Conservation (phyloP, 2,888 invertebrate species). For the Perizoma flavofasciatum region DNA sequence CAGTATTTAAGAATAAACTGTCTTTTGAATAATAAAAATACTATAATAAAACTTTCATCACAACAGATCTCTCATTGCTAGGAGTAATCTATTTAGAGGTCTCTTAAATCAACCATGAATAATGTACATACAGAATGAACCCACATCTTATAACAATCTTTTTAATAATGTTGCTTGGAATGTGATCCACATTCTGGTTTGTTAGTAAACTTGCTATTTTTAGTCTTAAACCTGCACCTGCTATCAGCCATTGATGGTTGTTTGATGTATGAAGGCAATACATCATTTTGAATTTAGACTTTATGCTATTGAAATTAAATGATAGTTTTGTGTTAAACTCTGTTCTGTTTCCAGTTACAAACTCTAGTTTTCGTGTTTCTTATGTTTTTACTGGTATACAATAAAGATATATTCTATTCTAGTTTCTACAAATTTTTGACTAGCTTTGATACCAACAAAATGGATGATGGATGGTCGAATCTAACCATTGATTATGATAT, state of each 20-base stretch:
- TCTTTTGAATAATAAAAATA: too few species aligned
- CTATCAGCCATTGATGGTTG: slow-evolving; percentile 20
- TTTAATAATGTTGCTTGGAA: slow-evolving; percentile 11
- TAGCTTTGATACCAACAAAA: too few species aligned
- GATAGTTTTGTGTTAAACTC: slow-evolving; percentile 4
- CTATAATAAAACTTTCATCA: too few species aligned
- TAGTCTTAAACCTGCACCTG: slow-evolving; percentile 34
- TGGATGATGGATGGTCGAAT: too few species aligned
- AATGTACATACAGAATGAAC: not conserved
- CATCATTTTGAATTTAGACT: slow-evolving; percentile 19
- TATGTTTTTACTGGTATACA: too few species aligned
- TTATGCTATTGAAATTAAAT: slow-evolving; percentile 6
- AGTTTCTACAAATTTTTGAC: not conserved
- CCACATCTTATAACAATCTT: not conserved
- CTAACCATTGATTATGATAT: too few species aligned
- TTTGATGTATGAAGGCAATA: slow-evolving; percentile 3
- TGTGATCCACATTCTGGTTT: slow-evolving; percentile 30
- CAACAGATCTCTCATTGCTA: too few species aligned
- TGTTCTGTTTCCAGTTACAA: not conserved
- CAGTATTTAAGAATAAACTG: too few species aligned
- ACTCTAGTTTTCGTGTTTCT: too few species aligned
- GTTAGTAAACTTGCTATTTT: slow-evolving; percentile 32
- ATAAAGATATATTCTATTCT: too few species aligned
- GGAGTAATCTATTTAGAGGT: too few species aligned
- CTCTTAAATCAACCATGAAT: too few species aligned